These are phyloP conservation scores for Rallus limicola DNA, from an alignment of 2,113 vertebrate genomes.

Conservation along the genomic window DNA sequence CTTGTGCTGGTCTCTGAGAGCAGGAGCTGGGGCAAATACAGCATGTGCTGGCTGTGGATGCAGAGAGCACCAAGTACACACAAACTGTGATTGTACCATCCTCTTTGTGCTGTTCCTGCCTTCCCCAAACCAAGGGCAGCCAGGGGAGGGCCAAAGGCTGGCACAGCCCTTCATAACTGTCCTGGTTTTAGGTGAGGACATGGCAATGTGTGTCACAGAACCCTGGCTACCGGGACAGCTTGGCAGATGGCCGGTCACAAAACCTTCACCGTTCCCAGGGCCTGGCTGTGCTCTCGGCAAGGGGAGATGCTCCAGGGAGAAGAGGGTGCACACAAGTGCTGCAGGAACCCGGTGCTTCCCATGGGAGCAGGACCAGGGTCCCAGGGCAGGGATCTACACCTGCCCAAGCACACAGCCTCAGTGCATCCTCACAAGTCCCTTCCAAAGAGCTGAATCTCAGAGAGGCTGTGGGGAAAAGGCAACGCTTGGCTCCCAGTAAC, in stretches of 20 bases:
- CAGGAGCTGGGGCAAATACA: rapidly evolving
- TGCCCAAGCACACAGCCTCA: background rate
- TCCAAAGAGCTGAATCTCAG: no score
- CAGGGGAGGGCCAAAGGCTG: background rate
- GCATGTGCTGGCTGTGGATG: rapidly evolving
- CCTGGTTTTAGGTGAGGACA: rapidly evolving
- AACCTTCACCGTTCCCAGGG: background rate
- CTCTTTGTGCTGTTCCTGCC: rapidly evolving
- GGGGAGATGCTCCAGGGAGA: background rate
- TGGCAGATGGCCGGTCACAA: background rate
- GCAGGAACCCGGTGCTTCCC: background rate
- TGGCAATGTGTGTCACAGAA: background rate
- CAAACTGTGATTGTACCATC: rapidly evolving
- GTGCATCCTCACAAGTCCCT: no score
- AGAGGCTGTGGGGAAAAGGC: no score
- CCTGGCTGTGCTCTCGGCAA: background rate
- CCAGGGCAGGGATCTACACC: no score
- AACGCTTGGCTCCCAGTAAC: no score
- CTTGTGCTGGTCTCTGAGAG: background rate
- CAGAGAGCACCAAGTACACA: rapidly evolving
- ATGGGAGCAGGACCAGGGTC: background rate
- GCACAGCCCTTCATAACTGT: background rate
- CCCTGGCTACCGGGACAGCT: background rate
- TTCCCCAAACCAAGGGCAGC: rapidly evolving
- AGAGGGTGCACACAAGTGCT: rapidly evolving